phyloP scores from a whole-genome alignment of 2,797 vertebrate genomes.

The Brachyrhaphis roseni region DNA sequence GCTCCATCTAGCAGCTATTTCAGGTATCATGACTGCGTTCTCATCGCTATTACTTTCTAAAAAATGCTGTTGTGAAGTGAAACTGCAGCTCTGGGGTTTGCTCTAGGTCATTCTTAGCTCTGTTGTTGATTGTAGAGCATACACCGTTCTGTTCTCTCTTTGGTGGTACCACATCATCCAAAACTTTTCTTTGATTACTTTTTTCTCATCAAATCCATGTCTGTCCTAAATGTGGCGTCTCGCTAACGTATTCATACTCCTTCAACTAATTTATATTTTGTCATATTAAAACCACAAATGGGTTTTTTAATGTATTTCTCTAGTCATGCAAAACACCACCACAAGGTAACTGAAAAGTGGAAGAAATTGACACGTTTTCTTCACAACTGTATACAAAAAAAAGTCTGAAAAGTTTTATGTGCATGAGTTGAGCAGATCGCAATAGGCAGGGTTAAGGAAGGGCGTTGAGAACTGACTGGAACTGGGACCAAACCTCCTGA shows the following conservation, averaged over 20 bases:
- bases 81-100: conserved; percentile 1
- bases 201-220: conserved; percentile 32
- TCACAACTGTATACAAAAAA: neutral
- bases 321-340: neutral
- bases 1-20: conserved; percentile 16
- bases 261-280: neutral
- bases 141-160: neutral
- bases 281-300: neutral
- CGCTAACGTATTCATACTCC: neutral
- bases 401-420: neutral
- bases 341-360: neutral
- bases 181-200: conserved; percentile 15
- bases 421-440: neutral
- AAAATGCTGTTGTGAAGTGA: conserved; percentile 10
- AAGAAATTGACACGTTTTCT: neutral
- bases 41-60: conserved; percentile 18
- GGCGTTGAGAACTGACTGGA: neutral
- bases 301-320: neutral
- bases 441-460: no score
- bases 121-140: conserved; percentile 11
- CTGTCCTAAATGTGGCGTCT: neutral
- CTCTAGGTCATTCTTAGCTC: conserved; percentile 11
- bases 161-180: conserved; percentile 6
- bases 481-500: neutral
- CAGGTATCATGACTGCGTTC: neutral